Evolutionary conservation across 2,888 invertebrate genomes (phyloP), one percentile per base, ranked within the genome.

Genomic region (Myopa testacea): DNA sequence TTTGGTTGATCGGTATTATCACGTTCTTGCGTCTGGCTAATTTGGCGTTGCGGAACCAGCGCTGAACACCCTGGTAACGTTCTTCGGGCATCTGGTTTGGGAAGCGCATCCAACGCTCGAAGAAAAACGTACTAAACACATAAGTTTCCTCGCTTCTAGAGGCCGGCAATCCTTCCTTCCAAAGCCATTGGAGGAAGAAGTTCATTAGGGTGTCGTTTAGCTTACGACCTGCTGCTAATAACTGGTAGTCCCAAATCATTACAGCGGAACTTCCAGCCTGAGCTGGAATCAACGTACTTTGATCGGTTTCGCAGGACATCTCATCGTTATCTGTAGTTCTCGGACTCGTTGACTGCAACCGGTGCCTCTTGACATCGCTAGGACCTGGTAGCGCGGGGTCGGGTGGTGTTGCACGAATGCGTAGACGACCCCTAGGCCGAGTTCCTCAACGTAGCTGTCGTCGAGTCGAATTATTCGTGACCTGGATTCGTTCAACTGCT

Each of bases 1-100:
- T 58, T 58, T 58, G 62, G 62, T 19, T 63, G 26, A 63, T 63
- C n/a, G 62, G 19, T n/a, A 63, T 63, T 63, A 63, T 5, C 5
- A 63, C 12, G 7, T 63, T 19, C 34, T 19, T 63, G 5, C 34
- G 26, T 19, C 26, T 4, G 5, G 19, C 26, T 12, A n/a, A 34
- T 8, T 63, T 4, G 62, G 62, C 62, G 12, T 63, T 63, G 34
- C 34, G 10, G 34, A 63, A 63, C 62, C 62, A 63, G 26, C 62
- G 62, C 19, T 63, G 34, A 34, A 63, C 62, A 4, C 62, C 62
- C 7, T 63, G 62, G 34, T 63, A 63, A 10, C 62, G 62, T 63
- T 63, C 62, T 34, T 63, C 34, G 3, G 34, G 7, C 8, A 26
- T 63, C 6, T 63, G 62, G 5, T 19, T 4, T 14, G 62, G 62